Evolutionary conservation across 1,140 invertebrate species (phyloP).

Genomic region (Anastrepha obliqua): DNA sequence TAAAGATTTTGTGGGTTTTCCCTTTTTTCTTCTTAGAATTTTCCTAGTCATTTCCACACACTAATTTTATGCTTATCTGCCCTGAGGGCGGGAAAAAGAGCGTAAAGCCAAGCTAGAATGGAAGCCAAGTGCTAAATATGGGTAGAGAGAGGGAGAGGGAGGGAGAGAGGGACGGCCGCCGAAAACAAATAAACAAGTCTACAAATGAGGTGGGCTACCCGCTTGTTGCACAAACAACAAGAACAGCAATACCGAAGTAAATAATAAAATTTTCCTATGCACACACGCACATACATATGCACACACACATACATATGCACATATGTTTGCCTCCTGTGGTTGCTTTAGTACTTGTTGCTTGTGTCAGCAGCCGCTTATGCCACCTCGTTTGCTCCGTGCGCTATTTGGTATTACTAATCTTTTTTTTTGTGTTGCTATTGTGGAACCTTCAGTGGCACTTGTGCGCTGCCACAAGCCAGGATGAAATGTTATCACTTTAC

Average conservation of each 20-base stretch:
- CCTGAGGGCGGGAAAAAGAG: background rate
- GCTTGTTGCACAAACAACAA: background rate
- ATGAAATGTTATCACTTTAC: slow-evolving; percentile 68
- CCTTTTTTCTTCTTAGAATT: background rate
- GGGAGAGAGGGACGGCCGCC: background rate
- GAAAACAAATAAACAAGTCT: slow-evolving; percentile 26
- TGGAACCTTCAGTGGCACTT: slow-evolving; percentile 53
- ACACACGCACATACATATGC: too few relatives aligned
- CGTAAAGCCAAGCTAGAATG: background rate
- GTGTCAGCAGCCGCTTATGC: background rate
- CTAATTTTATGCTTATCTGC: slow-evolving; percentile 49
- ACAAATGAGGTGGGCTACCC: background rate
- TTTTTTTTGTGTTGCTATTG: slow-evolving; percentile 23
- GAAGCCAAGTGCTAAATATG: background rate
- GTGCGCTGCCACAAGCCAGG: slow-evolving; percentile 58
- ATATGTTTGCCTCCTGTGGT: background rate
- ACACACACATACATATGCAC: too few relatives aligned
- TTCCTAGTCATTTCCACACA: slow-evolving; percentile 44
- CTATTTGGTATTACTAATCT: background rate
- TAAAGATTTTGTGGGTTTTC: slow-evolving; percentile 11
- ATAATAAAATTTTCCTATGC: background rate
- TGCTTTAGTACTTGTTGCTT: slow-evolving; percentile 36
- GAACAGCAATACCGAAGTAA: background rate
- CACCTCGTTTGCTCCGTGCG: background rate
- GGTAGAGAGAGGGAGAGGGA: background rate